Evolutionary conservation across 2,113 vertebrate genomes (phyloP).

Genomic region (Paradoxurus hermaphroditus): DNA sequence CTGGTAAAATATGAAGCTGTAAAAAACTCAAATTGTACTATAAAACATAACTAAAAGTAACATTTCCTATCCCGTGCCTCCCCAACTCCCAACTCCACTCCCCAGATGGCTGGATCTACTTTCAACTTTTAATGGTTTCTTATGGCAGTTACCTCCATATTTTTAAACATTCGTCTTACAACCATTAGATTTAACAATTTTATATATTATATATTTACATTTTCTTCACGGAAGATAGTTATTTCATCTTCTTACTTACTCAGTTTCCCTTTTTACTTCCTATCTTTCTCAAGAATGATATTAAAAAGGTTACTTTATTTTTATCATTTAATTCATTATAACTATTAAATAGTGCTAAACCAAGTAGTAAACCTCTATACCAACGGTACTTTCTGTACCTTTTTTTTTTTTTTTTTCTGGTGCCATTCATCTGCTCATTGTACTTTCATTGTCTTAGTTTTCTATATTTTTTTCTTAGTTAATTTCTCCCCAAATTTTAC

Average conservation of each 20-base stretch:
- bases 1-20: background rate
- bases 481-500: background rate
- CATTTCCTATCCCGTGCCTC: background rate
- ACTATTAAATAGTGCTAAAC: background rate
- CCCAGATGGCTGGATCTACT: background rate
- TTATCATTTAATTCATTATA: background rate
- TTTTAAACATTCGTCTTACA: background rate
- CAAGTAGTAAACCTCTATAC: background rate
- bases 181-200: background rate
- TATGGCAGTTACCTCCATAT: background rate
- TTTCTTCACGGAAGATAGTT: background rate
- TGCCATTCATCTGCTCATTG: accelerated
- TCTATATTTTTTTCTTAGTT: background rate
- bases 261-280: background rate
- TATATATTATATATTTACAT: background rate
- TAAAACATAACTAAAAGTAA: background rate
- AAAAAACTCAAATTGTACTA: background rate
- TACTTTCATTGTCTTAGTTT: background rate
- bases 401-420: background rate
- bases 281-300: background rate
- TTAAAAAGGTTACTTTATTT: background rate
- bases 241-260: background rate
- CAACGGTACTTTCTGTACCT: background rate
- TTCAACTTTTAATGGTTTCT: background rate
- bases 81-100: background rate